Evolutionary conservation across 2,113 vertebrate species (phyloP).

Genomic region (Turdus rufiventris): DNA sequence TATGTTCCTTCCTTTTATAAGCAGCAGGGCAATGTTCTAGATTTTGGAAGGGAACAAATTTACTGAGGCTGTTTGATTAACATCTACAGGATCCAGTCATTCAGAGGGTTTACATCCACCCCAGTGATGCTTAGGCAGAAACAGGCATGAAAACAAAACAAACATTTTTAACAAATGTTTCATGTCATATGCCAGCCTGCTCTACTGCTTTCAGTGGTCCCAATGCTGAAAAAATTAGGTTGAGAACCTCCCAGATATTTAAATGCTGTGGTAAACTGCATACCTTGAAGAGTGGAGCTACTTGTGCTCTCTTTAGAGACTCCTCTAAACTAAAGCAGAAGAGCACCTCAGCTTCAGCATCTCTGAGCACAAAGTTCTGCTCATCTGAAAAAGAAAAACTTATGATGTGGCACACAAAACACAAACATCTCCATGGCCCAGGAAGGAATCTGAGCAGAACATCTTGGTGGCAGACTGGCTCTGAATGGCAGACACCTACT

Average conservation of each 20-base stretch:
- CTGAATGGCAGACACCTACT: not conserved
- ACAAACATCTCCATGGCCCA: not conserved
- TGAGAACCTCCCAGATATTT: not conserved
- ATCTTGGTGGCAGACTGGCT: not conserved
- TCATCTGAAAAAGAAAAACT: constrained; percentile 79
- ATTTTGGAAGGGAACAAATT: not conserved
- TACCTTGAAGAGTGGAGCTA: constrained; percentile 90
- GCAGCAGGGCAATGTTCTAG: not conserved
- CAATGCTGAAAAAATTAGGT: not conserved
- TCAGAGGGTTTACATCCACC: not conserved
- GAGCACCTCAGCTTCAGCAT: constrained; percentile 93
- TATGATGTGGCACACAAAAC: not conserved
- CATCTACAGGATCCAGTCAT: not conserved
- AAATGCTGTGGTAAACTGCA: not conserved
- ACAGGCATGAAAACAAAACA: not conserved
- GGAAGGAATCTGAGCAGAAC: not conserved
- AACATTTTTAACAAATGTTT: not conserved
- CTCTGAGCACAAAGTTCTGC: constrained; percentile 85
- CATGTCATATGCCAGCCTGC: accelerated
- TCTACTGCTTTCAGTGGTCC: not conserved
- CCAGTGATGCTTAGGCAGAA: not conserved
- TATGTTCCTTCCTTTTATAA: not conserved
- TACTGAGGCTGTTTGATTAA: not conserved
- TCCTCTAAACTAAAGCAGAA: constrained; percentile 95
- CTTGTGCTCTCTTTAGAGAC: constrained; percentile 87